Evolutionary conservation across 2,888 invertebrate species (phyloP), one percentile per base, ranked within the genome.

Genomic region (Labia minor): DNA sequence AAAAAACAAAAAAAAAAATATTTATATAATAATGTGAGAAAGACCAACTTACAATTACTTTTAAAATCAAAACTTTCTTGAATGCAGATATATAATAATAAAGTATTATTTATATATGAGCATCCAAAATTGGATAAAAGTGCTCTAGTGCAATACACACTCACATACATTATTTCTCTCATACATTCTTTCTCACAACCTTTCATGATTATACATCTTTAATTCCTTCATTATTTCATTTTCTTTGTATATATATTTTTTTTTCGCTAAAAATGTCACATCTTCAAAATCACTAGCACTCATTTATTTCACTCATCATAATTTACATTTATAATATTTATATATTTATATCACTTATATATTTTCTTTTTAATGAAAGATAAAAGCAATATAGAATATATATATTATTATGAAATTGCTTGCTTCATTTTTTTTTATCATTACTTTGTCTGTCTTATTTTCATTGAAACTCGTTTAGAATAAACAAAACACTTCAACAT

Each of bases 281-380:
- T 26, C 26, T 6, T 3, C 26, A 26, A 26, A 26, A 49, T 49
- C 49, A 49, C 49, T 49, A 49, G 49, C 49, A 49, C 49, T 49
- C 49, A 3, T 49, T 49, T 33, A 3, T 11, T 49, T 49, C 49
- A 49, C 49, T 49, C n/a, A 14, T 16, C 4, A 10, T 10, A 10
- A n/a, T 49, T 49, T n/a, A 8, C 3, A 49, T 49, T 8, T 49
- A n/a, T 49, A 49, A n/a, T n/a, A 49, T 49, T n/a, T 49, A n/a
- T 49, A 49, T 49, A 49, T 49, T 49, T 49, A 49, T 49, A 49
- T 49, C 49, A 49, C 49, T 49, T 16, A 49, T n/a, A n/a, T n/a
- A n/a, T n/a, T n/a, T n/a, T n/a, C n/a, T n/a, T n/a, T n/a, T n/a
- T n/a, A 49, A 4, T 8, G 49, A 49, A 49, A 49, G 49, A 49